A percentile compares a stretch with the other conserved stretches of the same genome.
These are phyloP conservation scores for Isotomurus palustris DNA, from an alignment of 2,888 invertebrate genomes.

Conservation along the genomic window DNA sequence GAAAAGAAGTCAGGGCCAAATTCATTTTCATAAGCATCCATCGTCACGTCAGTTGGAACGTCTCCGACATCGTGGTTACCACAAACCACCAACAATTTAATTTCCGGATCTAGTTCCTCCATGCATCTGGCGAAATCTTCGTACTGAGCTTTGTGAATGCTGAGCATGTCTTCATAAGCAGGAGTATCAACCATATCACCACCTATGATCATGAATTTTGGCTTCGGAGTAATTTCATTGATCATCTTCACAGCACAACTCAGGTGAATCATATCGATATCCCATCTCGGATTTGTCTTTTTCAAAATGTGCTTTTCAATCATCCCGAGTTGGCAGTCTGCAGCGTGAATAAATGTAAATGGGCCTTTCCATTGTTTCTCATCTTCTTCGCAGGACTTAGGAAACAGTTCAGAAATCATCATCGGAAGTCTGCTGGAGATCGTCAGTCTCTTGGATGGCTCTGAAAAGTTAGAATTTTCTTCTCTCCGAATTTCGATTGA, in stretches of 20 bases:
- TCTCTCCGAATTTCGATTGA: too few relatives aligned
- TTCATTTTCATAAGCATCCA: constrained; percentile 47
- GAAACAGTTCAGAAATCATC: background rate
- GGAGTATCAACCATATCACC: constrained; percentile 55
- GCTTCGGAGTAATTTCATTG: constrained; percentile 52
- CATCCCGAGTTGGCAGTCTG: constrained; percentile 55
- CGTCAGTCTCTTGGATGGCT: background rate
- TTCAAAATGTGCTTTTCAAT: constrained; percentile 49
- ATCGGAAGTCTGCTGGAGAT: constrained; percentile 1
- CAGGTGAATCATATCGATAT: constrained; percentile 51
- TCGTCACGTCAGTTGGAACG: constrained; percentile 50
- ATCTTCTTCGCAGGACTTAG: background rate
- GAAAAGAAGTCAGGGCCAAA: constrained; percentile 55
- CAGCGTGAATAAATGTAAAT: constrained; percentile 54
- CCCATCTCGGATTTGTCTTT: constrained; percentile 49
- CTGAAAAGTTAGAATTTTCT: too few relatives aligned
- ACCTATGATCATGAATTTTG: constrained; percentile 53
- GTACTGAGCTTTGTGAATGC: constrained; percentile 47
- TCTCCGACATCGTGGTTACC: constrained; percentile 57
- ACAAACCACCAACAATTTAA: constrained; percentile 54
- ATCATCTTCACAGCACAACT: constrained; percentile 49
- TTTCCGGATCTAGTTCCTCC: constrained; percentile 49
- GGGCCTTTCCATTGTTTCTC: constrained; percentile 50
- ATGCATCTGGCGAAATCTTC: constrained; percentile 50
- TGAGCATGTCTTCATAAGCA: constrained; percentile 42